Evolutionary conservation across 2,888 invertebrate genomes (phyloP), one percentile per base, ranked within the genome.

Genomic region (Harpalus rufipes): DNA sequence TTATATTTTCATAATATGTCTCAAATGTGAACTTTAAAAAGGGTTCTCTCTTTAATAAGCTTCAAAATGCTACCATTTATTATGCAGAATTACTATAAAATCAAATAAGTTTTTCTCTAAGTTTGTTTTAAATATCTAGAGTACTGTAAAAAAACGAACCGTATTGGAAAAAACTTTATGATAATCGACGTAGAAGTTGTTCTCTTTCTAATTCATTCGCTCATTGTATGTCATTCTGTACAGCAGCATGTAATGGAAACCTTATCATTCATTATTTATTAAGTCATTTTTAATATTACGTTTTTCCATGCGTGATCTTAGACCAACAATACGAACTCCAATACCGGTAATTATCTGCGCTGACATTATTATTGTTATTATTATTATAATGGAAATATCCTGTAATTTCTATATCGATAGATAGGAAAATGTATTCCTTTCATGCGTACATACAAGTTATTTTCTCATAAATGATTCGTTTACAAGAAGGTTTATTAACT

Each of bases 251-350:
- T 72, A 82, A 82, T 82, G 82, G 82, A 58, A 74, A 39, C 72
- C 82, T 82, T 58, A 82, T 82, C 74, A 90, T 90, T 89, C 88
- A 90, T 90, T 90, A 90, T 90, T 90, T 90, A 90, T 88, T 88
- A 89, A 89, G 89, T 88, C 88, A 88, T 90, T 90, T 90, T 90
- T 90, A 90, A 90, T 90, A 89, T 88, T 89, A 88, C 65, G 25
- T 79, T 84, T 59, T 79, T 65, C 32, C 76, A 68, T 84, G 84
- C 84, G 84, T 84, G 79, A 84, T 84, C 84, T 84, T 84, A 84
- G 84, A 72, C 68, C 39, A 58, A 84, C 82, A 82, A 82, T 72
- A 72, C 82, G 39, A 18, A 76, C 25, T 83, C 10, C 83, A 51
- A 79, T 79, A 58, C 39, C 14, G 7, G 84, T 83, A 74, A 83